Evolutionary conservation across 2,888 invertebrate genomes (phyloP), one percentile per base, ranked within the genome.

Genomic region (Mesorhabditis belari): DNA sequence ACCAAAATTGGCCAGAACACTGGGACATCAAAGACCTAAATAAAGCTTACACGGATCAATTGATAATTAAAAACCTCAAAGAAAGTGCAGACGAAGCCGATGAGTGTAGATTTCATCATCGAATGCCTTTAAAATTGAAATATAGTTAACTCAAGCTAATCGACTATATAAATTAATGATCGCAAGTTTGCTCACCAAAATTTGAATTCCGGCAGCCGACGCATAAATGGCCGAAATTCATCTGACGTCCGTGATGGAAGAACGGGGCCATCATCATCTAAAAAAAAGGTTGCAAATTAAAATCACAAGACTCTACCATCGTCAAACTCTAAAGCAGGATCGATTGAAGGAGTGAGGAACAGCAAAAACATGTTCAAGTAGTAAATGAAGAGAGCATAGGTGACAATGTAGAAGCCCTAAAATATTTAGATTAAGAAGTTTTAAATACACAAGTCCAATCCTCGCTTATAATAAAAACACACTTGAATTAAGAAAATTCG

Each of bases 1-100:
- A 99, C 94, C 82, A 99, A 87, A 80, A 99, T 98, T 64, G 98
- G 98, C 98, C 98, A 99, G 85, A 99, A 99, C 79, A 99, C 98
- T 81, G 98, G 98, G 83, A 99, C 90, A 86, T 99, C 94, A 84
- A 96, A 93, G 78, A 90, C 89, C 44, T 35, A 1, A 35, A 35
- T 17, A 1, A 35, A 35, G n/a, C 1, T n/a, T 35, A 35, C 1
- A 35, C 1, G 2, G 12, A 35, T 1, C 12, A 9, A 1, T 17
- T 9, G 44, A 35, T n/a, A n/a, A 35, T 17, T 9, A 35, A 35
- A 17, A 1, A 71, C 69, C 81, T 96, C 93, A 83, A 98, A 94
- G 84, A 94, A 90, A 64, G 98, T 98, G 85, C 93, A 94, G 73
- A 88, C 84, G 81, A 91, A 86, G 51, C 90, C 93, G 76, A 98